phyloP scores from a whole-genome alignment of 2,888 invertebrate species.

The Synergus umbraculus region DNA sequence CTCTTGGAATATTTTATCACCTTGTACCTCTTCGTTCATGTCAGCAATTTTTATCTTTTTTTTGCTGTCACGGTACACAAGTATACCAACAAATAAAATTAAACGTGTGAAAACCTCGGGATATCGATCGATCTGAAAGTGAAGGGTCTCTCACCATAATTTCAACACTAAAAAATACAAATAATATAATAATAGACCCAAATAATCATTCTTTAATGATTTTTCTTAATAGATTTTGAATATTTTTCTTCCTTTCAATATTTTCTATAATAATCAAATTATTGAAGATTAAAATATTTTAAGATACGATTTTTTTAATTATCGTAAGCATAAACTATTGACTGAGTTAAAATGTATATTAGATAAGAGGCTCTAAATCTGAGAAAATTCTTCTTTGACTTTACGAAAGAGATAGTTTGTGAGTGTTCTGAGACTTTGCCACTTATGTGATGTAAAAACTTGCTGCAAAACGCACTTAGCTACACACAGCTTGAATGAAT shows the following conservation, averaged over 20 bases:
- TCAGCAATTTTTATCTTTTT: slow-evolving; percentile 1
- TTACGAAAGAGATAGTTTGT: slow-evolving; percentile 3
- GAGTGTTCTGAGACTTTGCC: background rate
- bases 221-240: no score
- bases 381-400: slow-evolving; percentile 6
- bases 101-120: slow-evolving; percentile 22
- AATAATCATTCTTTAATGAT: no score
- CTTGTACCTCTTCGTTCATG: slow-evolving; percentile 1
- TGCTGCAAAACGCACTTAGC: slow-evolving; percentile 4
- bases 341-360: slow-evolving; percentile 1
- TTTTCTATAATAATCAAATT: no score
- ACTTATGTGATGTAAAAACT: background rate
- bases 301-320: no score
- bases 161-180: background rate
- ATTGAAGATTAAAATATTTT: no score
- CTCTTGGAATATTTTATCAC: slow-evolving; percentile 18
- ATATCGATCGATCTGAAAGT: slow-evolving; percentile 11
- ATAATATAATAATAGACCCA: background rate
- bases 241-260: no score
- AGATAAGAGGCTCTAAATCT: background rate
- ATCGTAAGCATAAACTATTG: no score
- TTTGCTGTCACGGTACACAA: background rate
- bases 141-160: background rate
- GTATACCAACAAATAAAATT: slow-evolving; percentile 11
- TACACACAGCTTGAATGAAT: slow-evolving; percentile 15